A percentile compares a stretch with the other conserved stretches of the same genome.
These are phyloP conservation scores for Caranx ignobilis DNA, from an alignment of 2,113 vertebrate species.

Conservation along the genomic window DNA sequence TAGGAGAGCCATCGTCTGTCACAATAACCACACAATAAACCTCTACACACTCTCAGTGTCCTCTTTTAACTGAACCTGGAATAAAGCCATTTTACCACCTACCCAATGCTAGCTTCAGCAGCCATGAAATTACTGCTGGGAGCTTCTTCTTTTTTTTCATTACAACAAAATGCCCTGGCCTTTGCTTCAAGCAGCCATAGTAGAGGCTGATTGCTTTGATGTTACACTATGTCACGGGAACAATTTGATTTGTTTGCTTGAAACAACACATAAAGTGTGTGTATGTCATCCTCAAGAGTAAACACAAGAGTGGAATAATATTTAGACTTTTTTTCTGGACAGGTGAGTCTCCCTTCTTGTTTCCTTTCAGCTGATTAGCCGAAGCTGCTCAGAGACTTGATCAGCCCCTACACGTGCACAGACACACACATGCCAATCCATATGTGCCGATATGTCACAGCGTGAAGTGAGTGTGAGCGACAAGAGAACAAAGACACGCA, in stretches of 20 bases:
- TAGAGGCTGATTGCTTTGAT: conserved; percentile 71
- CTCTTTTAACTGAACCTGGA: conserved; percentile 79
- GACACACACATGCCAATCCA: not conserved
- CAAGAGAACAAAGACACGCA: conserved; percentile 50
- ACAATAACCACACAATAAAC: conserved; percentile 78
- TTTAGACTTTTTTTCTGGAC: conserved; percentile 10
- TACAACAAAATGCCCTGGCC: conserved; percentile 71
- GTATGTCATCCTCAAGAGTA: conserved; percentile 29
- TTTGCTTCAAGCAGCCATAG: conserved; percentile 66
- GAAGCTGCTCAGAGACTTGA: conserved; percentile 33
- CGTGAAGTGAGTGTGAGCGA: conserved; percentile 25
- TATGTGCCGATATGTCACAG: conserved; percentile 26
- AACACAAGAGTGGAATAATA: conserved; percentile 40
- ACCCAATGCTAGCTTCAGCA: conserved; percentile 72
- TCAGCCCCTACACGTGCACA: conserved; percentile 15
- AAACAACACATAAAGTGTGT: conserved; percentile 59
- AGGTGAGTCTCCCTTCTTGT: not conserved
- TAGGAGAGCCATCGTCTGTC: conserved; percentile 69
- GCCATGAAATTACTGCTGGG: conserved; percentile 84
- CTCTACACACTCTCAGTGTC: conserved; percentile 64
- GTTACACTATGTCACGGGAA: conserved; percentile 55
- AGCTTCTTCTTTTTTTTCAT: conserved; percentile 70
- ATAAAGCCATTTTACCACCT: conserved; percentile 80
- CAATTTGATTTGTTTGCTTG: conserved; percentile 72
- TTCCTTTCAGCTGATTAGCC: conserved; percentile 40